A percentile compares a stretch with the other conserved stretches of the same genome.
Evolutionary conservation across 1,140 invertebrate species (phyloP).

Genomic region (Nomia melanderi): DNA sequence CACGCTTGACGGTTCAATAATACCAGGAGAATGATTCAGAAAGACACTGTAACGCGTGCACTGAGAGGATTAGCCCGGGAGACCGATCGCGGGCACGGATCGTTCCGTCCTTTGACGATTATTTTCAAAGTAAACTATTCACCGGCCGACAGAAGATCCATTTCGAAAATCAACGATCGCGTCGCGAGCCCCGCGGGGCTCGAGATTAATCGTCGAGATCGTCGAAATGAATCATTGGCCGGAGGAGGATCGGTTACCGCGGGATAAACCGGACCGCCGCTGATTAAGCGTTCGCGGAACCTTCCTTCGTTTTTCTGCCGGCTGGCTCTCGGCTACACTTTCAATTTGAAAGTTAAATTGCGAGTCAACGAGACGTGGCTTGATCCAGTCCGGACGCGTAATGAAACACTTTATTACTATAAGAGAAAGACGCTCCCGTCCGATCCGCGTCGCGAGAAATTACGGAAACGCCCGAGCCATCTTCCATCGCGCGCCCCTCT

Average conservation of each 20-base stretch:
- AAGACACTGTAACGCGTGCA: too few species aligned
- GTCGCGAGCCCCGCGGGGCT: background rate
- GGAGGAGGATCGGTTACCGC: constrained; percentile 11
- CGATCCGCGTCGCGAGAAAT: background rate
- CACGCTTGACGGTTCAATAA: too few species aligned
- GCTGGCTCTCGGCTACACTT: background rate
- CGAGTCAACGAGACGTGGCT: constrained; percentile 42
- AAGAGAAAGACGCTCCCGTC: constrained; percentile 22
- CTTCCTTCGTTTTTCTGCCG: background rate
- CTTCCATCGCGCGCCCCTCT: too few species aligned
- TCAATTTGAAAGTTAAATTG: constrained; percentile 51
- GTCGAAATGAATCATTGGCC: constrained; percentile 20
- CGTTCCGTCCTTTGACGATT: background rate
- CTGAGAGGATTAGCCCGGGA: background rate
- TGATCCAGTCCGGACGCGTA: constrained; percentile 30
- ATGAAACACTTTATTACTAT: constrained; percentile 35
- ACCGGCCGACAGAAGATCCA: background rate
- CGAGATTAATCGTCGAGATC: constrained; percentile 35
- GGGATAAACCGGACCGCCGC: constrained; percentile 27
- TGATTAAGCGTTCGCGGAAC: constrained; percentile 31
- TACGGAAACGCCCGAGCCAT: too few species aligned
- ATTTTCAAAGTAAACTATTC: background rate
- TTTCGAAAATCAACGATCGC: too few species aligned
- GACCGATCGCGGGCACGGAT: background rate
- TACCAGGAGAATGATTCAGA: too few species aligned